phyloP scores from a whole-genome alignment of 2,113 vertebrate species.

The Chaenocephalus aceratus region DNA sequence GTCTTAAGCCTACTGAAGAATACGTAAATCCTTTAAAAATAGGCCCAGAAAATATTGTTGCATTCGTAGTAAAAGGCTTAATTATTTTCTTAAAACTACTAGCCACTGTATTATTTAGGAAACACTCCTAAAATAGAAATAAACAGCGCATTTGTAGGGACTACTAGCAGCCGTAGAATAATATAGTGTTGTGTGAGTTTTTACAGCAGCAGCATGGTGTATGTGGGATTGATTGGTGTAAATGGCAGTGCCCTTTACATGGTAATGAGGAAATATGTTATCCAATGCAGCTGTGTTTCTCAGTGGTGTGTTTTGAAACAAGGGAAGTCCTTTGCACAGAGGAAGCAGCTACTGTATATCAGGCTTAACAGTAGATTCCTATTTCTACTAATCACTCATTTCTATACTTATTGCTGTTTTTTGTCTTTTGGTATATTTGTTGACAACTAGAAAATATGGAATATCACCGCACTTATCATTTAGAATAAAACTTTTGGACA shows the following conservation, averaged over 20 bases:
- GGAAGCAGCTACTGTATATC: background rate
- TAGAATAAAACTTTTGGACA: no score
- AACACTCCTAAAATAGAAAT: background rate
- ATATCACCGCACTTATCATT: background rate
- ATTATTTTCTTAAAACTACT: conserved; percentile 5
- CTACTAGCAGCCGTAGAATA: conserved; percentile 11
- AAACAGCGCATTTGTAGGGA: conserved; percentile 11
- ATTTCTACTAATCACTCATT: no score
- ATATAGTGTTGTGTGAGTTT: background rate
- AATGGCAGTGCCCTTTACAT: background rate
- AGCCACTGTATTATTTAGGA: background rate
- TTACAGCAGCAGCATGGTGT: conserved; percentile 1
- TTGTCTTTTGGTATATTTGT: background rate
- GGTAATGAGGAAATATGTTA: conserved; percentile 3
- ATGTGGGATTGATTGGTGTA: conserved; percentile 8
- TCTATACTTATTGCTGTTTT: background rate
- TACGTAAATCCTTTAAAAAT: conserved; percentile 4
- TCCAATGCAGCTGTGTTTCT: background rate
- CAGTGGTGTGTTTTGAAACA: background rate
- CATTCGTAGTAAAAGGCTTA: background rate
- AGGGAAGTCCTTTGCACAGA: background rate
- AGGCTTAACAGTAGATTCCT: background rate
- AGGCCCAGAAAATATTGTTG: background rate
- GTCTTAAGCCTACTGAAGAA: background rate
- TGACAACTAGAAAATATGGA: background rate